Evolutionary conservation across 92 coral and sea anemone genomes (phyloP).

Genomic region (Porites lobata): DNA sequence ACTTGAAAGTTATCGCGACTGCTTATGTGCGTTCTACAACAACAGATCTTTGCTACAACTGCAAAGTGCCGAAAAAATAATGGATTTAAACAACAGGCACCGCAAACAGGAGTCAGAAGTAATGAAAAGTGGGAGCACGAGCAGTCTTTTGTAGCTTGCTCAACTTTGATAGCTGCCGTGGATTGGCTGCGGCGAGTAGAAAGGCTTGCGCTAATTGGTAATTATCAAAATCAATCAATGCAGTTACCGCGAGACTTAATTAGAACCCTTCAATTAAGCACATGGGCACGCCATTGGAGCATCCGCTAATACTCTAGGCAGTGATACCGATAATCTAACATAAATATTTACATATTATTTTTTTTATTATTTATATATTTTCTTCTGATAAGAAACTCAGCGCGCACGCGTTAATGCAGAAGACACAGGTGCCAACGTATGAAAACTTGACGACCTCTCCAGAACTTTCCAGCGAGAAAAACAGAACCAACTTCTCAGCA

Average conservation of each 20-base stretch:
- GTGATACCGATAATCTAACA: slow-evolving; percentile 38
- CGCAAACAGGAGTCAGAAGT: slow-evolving; percentile 8
- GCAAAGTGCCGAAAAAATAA: background rate
- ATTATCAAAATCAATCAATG: slow-evolving; percentile 39
- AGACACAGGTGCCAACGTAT: background rate
- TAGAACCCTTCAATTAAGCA: slow-evolving; percentile 66
- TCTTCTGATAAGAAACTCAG: slow-evolving; percentile 19
- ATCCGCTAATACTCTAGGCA: slow-evolving; percentile 34
- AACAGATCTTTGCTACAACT: background rate
- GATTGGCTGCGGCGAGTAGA: slow-evolving; percentile 76
- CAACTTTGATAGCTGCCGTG: background rate
- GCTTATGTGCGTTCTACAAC: background rate
- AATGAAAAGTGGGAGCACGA: background rate
- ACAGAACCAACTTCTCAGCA: background rate
- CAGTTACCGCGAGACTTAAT: slow-evolving; percentile 57
- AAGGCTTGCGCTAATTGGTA: slow-evolving; percentile 53
- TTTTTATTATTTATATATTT: slow-evolving; percentile 42
- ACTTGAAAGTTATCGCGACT: background rate
- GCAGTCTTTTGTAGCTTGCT: slow-evolving; percentile 24
- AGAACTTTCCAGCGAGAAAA: no score
- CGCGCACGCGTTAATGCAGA: slow-evolving; percentile 12
- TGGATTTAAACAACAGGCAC: slow-evolving; percentile 22
- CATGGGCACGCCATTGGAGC: slow-evolving; percentile 47
- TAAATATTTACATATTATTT: slow-evolving; percentile 64
- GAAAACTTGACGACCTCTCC: background rate